These are phyloP conservation scores for Barypeithes pellucidus DNA, from an alignment of 2,888 invertebrate genomes.

Conservation along the genomic window DNA sequence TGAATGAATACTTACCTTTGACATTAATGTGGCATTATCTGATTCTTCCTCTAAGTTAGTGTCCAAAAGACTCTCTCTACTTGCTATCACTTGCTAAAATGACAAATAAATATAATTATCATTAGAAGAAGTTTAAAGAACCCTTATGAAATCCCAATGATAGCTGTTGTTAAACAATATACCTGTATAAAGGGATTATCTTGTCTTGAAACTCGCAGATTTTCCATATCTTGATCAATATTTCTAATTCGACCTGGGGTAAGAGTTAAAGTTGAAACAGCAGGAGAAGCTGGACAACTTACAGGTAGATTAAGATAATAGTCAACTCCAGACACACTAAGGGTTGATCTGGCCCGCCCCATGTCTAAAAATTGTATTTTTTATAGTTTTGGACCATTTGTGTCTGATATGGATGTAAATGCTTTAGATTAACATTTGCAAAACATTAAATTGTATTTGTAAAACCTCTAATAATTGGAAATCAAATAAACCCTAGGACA, in stretches of 20 bases:
- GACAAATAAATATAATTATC: conserved; percentile 20
- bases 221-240: conserved; percentile 90
- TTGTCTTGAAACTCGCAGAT: conserved; percentile 84
- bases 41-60: conserved; percentile 80
- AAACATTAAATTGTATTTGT: no score
- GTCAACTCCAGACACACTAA: conserved; percentile 69
- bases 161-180: conserved; percentile 42
- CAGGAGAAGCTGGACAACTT: conserved; percentile 71
- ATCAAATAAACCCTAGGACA: no score
- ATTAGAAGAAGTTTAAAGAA: not conserved
- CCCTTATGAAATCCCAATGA: not conserved
- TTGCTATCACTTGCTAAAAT: conserved; percentile 83
- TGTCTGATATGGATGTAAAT: no score
- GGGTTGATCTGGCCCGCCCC: conserved; percentile 67
- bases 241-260: conserved; percentile 84
- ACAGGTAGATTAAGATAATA: conserved; percentile 67
- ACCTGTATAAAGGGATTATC: conserved; percentile 90
- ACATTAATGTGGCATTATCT: conserved; percentile 84
- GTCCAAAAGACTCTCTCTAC: conserved; percentile 85
- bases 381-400: no score
- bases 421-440: no score
- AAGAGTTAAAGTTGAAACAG: conserved; percentile 78
- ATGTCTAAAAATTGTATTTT: conserved; percentile 56
- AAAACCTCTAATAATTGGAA: no score
- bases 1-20: conserved; percentile 75